These are phyloP conservation scores for Cynaeus angustus DNA, from an alignment of 2,888 invertebrate species.

Conservation along the genomic window DNA sequence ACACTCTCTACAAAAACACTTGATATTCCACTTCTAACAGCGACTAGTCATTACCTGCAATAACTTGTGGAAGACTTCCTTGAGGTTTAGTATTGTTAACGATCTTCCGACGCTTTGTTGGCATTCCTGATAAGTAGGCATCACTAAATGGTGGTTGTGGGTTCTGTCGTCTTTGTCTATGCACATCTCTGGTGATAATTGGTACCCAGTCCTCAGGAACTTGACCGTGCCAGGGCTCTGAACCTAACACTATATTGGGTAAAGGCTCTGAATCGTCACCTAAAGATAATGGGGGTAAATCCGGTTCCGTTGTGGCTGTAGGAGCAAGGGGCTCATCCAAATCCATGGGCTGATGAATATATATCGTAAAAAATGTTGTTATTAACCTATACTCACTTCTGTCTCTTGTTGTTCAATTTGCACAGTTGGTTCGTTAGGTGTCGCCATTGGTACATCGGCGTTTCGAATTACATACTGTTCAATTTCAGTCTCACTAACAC, in stretches of 20 bases:
- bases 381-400: conserved; percentile 50
- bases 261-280: conserved; percentile 68
- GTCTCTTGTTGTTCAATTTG: conserved; percentile 46
- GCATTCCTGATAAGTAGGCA: conserved; percentile 92
- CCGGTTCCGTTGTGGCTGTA: background rate
- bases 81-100: conserved; percentile 71
- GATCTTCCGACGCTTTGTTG: conserved; percentile 89
- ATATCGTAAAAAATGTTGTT: too few relatives aligned
- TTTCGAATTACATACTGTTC: conserved; percentile 66
- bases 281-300: conserved; percentile 36
- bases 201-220: conserved; percentile 89
- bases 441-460: conserved; percentile 52
- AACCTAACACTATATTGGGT: conserved; percentile 74
- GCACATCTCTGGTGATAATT: conserved; percentile 87
- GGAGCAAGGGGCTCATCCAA: conserved; percentile 66
- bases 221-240: conserved; percentile 78
- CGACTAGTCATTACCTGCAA: conserved; percentile 60
- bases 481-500: conserved; percentile 62
- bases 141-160: conserved; percentile 84
- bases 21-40: conserved; percentile 4
- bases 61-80: conserved; percentile 69
- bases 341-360: conserved; percentile 72
- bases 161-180: conserved; percentile 79
- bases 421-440: conserved; percentile 33
- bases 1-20: conserved; percentile 62